phyloP scores from a whole-genome alignment of 2,113 vertebrate genomes.

The Atherinomorus stipes region DNA sequence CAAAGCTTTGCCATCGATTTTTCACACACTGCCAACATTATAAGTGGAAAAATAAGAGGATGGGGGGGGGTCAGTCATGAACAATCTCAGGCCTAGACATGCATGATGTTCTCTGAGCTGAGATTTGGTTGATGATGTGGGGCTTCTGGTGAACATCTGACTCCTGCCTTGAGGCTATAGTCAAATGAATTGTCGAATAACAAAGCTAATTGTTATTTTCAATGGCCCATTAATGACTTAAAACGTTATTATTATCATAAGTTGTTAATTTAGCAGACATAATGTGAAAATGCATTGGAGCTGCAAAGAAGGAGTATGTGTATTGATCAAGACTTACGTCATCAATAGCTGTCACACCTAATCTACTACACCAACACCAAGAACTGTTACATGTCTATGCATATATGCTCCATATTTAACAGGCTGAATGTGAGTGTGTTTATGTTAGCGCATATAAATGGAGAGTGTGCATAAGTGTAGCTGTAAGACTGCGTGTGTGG shows the following conservation, averaged over 20 bases:
- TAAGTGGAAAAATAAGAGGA: constrained; percentile 12
- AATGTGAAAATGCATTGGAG: not conserved
- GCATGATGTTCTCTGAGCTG: constrained; percentile 26
- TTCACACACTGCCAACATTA: constrained; percentile 78
- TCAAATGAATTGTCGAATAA: not conserved
- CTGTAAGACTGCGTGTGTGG: constrained; percentile 47
- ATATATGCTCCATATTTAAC: not conserved
- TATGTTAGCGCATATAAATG: not conserved
- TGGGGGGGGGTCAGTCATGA: constrained; percentile 48
- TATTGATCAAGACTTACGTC: constrained; percentile 34
- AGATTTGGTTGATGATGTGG: constrained; percentile 37
- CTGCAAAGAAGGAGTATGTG: not conserved
- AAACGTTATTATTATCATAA: not conserved
- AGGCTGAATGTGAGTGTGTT: constrained; percentile 1
- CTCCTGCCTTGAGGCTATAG: constrained; percentile 23
- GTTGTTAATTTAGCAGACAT: constrained; percentile 7
- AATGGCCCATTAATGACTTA: constrained; percentile 11
- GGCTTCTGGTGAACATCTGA: constrained; percentile 35
- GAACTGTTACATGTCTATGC: not conserved
- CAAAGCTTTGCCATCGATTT: constrained; percentile 81
- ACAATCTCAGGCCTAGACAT: constrained; percentile 58
- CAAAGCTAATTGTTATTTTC: constrained; percentile 46
- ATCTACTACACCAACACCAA: constrained; percentile 32
- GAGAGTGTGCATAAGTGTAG: not conserved
- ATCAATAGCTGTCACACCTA: constrained; percentile 56